Base-by-base conservation (phyloP, 2,113 vertebrate species). In the Zosterops borbonicus region DNA sequence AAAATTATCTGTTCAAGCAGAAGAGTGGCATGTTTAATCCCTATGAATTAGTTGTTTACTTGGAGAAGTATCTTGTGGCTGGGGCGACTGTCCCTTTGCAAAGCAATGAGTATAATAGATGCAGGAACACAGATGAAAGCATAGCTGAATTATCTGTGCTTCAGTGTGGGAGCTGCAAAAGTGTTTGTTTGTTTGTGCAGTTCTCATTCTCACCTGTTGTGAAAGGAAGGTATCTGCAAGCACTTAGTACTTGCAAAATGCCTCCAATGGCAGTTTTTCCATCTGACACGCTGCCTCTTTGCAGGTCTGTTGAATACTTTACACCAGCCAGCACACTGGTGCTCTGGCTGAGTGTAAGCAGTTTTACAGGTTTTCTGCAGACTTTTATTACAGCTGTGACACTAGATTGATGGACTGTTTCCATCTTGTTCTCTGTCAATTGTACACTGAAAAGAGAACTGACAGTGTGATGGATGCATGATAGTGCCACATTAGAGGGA, bases 361-460 rank as follows among this genome's bases (percentile, higher is more conserved):
- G 96, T 97, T 97, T 98, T 97, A 96, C 96, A 94, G 94, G 95
- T 93, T 97, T 98, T 97, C 97, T 97, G 95, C 94, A 97, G 97
- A 89, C 89, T 98, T 98, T 97, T 98, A 98, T 98, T 98, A 96
- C 91, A 95, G 89, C 97, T 97, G 74, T 98, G 98, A 98, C 96
- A 97, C 91, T 89, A 96, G 98, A 98, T 97, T 98, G 98, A 98
- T 97, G 97, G 97, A 97, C 97, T 97, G 95, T 97, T 97, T 98
- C 98, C 96, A 93, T 98, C 98, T 97, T 97, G 96, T 95, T 98
- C 97, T 94, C 94, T 97, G 97, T 97, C 98, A 98, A 92, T 98
- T 98, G 97, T 97, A 93, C 92, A 79, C 94, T 93, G 98, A 95
- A 94, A 93, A 80, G 89, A 97, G 97, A 97, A 33, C 55, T 97